A percentile compares a stretch with the other conserved stretches of the same genome.
Conservation (phyloP, 1,140 invertebrate species). For the Tribolium madens region DNA sequence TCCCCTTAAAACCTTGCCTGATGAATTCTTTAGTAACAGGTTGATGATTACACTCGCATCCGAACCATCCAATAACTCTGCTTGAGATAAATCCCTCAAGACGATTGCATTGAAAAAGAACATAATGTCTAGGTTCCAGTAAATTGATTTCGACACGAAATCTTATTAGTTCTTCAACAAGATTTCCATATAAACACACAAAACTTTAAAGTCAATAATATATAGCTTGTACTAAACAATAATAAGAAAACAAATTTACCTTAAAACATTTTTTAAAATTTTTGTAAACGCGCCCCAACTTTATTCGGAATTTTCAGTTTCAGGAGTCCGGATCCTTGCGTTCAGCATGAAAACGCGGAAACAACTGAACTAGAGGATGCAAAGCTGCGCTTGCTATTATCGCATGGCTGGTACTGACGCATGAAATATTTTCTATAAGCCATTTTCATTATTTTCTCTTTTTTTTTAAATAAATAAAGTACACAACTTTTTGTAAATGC, state of each 20-base stretch:
- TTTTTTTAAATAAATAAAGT: background rate
- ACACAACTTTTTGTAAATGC: background rate
- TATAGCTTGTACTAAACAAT: too few species aligned
- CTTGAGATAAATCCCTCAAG: conserved; percentile 1
- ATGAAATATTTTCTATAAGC: background rate
- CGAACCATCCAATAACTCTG: background rate
- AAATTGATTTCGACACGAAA: background rate
- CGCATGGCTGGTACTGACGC: background rate
- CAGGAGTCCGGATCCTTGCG: background rate
- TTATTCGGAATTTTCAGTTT: conserved; percentile 1
- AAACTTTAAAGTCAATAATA: too few species aligned
- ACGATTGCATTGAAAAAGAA: background rate
- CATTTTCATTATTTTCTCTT: background rate
- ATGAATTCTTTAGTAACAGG: conserved; percentile 12
- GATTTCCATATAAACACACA: too few species aligned
- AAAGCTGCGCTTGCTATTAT: conserved; percentile 23
- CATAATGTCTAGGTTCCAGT: background rate
- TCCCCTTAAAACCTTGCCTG: background rate
- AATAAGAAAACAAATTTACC: background rate
- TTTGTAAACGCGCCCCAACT: background rate
- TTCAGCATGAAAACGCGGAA: conserved; percentile 9
- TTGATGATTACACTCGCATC: background rate
- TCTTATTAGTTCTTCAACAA: background rate
- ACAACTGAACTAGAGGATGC: conserved; percentile 1
- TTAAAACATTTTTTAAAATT: background rate